phyloP scores from a whole-genome alignment of 1,140 invertebrate species.

The Panagrolaimus sp. region DNA sequence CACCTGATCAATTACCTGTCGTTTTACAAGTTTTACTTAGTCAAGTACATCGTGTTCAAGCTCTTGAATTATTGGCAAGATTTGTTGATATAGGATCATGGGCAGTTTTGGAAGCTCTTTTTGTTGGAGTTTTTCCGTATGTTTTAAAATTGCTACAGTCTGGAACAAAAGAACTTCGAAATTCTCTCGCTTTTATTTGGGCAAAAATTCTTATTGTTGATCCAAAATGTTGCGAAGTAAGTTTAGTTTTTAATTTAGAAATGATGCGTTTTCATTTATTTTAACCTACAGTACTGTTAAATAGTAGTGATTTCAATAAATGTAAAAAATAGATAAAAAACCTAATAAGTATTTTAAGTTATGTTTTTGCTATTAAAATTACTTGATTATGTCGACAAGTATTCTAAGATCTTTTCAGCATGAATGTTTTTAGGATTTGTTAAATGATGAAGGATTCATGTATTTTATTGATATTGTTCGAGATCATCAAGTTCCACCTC shows the following conservation, averaged over 20 bases:
- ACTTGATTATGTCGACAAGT: too few relatives aligned
- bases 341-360: too few relatives aligned
- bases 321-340: too few relatives aligned
- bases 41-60: conserved; percentile 84
- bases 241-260: too few relatives aligned
- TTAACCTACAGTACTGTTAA: too few relatives aligned
- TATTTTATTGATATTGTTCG: conserved; percentile 60
- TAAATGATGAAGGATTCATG: conserved; percentile 76
- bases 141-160: conserved; percentile 86
- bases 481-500: conserved; percentile 53
- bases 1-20: conserved; percentile 90
- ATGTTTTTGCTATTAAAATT: too few relatives aligned
- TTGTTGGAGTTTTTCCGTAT: conserved; percentile 97
- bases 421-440: too few relatives aligned
- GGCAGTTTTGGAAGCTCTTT: conserved; percentile 87
- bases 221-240: conserved; percentile 72
- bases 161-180: conserved; percentile 80
- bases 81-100: conserved; percentile 92
- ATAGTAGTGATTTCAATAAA: too few relatives aligned
- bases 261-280: too few relatives aligned
- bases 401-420: too few relatives aligned
- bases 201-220: conserved; percentile 96
- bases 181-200: conserved; percentile 94
- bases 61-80: conserved; percentile 84
- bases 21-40: conserved; percentile 90